Percentiles rank a stretch among this genome's conserved stretches.
phyloP scores from a whole-genome alignment of 64 coral and sea anemone species.

The Trachythela sp. region DNA sequence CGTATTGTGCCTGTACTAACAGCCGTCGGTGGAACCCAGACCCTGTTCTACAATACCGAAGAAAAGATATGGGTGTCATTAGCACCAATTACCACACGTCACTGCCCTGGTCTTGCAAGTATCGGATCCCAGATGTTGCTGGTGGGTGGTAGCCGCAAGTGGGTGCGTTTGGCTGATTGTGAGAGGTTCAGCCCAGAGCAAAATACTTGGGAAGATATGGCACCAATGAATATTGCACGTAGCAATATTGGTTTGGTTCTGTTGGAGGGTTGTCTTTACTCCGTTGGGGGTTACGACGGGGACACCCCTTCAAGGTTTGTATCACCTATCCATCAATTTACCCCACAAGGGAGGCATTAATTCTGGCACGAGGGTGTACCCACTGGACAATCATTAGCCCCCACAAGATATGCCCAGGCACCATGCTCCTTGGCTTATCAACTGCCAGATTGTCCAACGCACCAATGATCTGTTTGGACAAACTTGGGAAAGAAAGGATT shows the following conservation, averaged over 20 bases:
- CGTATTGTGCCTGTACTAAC: constrained; percentile 73
- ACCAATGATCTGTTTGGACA: too few species aligned
- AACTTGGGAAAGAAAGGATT: too few species aligned
- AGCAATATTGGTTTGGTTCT: constrained; percentile 90
- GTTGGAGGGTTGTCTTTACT: constrained; percentile 62
- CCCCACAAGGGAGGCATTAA: too few species aligned
- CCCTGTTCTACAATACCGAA: constrained; percentile 64
- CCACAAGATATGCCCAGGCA: too few species aligned
- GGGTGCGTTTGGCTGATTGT: constrained; percentile 73
- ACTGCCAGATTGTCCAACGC: too few species aligned
- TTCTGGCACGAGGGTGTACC: too few species aligned
- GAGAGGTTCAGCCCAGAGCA: constrained; percentile 72
- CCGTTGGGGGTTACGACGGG: constrained; percentile 93
- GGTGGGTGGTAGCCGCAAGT: constrained; percentile 88
- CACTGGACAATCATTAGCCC: too few species aligned
- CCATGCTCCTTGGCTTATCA: too few species aligned
- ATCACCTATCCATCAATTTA: too few species aligned
- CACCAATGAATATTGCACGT: constrained; percentile 70
- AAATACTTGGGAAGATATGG: constrained; percentile 61
- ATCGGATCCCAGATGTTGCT: constrained; percentile 72
- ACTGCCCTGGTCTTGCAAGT: constrained; percentile 80
- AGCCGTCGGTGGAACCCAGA: constrained; percentile 61
- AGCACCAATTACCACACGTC: constrained; percentile 53
- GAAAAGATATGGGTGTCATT: constrained; percentile 62
- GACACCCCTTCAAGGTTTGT: constrained; percentile 60